These are phyloP conservation scores for Pachypanchax playfairii DNA, from an alignment of 2,113 vertebrate species.

Conservation along the genomic window DNA sequence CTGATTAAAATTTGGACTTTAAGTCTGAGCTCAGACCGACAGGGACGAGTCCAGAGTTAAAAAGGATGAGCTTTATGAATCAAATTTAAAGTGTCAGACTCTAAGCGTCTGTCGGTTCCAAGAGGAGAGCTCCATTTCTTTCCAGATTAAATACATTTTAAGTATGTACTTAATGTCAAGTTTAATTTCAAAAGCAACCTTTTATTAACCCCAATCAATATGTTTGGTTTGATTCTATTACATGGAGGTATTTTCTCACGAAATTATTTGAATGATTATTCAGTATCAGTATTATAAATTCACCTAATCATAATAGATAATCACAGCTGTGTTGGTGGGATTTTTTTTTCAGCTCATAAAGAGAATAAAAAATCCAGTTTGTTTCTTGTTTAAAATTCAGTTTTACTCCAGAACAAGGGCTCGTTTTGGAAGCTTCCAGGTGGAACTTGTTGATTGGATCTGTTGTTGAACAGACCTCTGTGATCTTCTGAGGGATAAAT, in stretches of 20 bases:
- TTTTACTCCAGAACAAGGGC: not conserved
- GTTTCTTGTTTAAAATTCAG: too few species aligned
- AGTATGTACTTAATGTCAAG: not conserved
- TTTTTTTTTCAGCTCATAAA: too few species aligned
- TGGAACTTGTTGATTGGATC: constrained; percentile 41
- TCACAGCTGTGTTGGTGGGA: too few species aligned
- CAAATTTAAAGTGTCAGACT: not conserved
- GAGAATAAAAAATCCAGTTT: too few species aligned
- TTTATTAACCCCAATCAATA: not conserved
- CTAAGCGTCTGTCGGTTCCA: not conserved
- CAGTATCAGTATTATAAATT: too few species aligned
- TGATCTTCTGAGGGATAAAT: constrained; percentile 25
- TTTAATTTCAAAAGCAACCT: not conserved
- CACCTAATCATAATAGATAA: too few species aligned
- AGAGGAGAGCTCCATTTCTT: not conserved
- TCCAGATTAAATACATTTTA: not conserved
- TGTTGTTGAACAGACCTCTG: constrained; percentile 41
- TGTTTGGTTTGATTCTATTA: not conserved
- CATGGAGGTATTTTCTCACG: not conserved
- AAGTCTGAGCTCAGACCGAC: constrained; percentile 3
- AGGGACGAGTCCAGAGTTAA: not conserved
- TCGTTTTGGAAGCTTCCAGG: constrained; percentile 11
- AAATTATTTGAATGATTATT: too few species aligned
- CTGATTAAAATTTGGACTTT: constrained; percentile 1
- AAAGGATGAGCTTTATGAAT: too few species aligned